These are phyloP conservation scores for Anastrepha ludens DNA, from an alignment of 1,140 invertebrate species.

Conservation along the genomic window DNA sequence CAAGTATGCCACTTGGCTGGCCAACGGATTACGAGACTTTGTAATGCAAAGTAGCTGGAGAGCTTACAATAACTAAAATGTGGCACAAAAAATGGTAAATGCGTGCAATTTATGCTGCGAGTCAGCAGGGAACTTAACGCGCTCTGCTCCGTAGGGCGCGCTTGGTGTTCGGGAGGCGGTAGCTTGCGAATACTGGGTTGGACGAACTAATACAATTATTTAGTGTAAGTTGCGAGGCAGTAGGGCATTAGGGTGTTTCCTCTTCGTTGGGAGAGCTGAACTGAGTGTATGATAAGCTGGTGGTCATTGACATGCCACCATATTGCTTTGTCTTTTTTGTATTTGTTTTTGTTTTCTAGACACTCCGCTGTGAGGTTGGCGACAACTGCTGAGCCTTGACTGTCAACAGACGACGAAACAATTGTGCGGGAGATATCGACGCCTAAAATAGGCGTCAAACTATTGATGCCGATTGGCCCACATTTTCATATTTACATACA, in stretches of 20 bases:
- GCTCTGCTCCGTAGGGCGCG: too few species aligned
- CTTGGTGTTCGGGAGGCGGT: too few species aligned
- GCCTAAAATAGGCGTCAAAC: too few species aligned
- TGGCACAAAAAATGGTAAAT: neutral
- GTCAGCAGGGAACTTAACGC: too few species aligned
- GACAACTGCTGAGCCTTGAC: neutral
- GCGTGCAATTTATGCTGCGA: neutral
- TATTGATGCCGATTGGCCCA: neutral
- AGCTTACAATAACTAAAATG: neutral
- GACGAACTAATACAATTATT: neutral
- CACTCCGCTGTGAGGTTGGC: neutral
- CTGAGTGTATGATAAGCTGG: neutral
- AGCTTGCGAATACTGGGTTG: neutral
- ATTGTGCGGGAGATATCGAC: too few species aligned
- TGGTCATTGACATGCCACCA: slow-evolving; percentile 10
- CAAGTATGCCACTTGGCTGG: neutral
- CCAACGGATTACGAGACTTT: neutral
- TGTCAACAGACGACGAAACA: too few species aligned
- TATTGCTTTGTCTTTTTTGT: neutral
- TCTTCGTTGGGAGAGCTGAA: neutral
- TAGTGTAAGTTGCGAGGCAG: neutral
- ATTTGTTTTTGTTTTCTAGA: neutral
- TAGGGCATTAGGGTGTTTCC: neutral
- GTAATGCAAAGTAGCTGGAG: neutral
- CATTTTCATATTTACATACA: neutral